These are phyloP conservation scores for Oscheius onirici DNA, from an alignment of 2,888 invertebrate species.

Conservation along the genomic window DNA sequence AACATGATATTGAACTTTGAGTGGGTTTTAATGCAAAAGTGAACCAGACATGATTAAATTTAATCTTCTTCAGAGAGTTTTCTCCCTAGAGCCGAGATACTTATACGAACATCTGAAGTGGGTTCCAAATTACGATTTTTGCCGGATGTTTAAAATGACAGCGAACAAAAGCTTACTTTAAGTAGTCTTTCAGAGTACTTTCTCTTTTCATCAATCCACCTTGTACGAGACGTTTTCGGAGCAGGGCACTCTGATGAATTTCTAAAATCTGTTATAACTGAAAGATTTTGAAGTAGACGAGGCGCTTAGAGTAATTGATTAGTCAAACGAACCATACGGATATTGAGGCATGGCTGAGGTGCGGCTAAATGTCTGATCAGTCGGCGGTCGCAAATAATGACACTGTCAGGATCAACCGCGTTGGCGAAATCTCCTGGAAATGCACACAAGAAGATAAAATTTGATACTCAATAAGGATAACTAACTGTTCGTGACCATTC, in stretches of 20 bases:
- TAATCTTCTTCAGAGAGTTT: no score
- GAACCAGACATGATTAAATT: no score
- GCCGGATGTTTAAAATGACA: no score
- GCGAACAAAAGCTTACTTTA: slow-evolving; percentile 31
- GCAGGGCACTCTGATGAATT: slow-evolving; percentile 53
- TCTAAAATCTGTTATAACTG: slow-evolving; percentile 34
- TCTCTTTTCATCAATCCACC: slow-evolving; percentile 50
- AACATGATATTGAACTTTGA: no score
- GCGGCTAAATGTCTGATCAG: slow-evolving; percentile 12
- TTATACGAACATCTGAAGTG: no score
- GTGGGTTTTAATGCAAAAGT: no score
- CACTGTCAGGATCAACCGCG: slow-evolving; percentile 8
- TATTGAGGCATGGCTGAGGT: slow-evolving; percentile 23
- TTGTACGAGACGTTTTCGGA: slow-evolving; percentile 53
- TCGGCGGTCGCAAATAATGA: slow-evolving; percentile 22
- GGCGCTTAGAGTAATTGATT: neutral
- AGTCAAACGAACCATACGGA: slow-evolving; percentile 18
- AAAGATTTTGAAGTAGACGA: neutral
- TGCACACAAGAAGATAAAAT: slow-evolving; percentile 3
- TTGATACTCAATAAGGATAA: no score
- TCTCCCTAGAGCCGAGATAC: no score
- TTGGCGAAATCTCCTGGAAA: neutral
- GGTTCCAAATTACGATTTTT: no score
- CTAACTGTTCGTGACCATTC: no score
- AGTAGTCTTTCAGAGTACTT: slow-evolving; percentile 40